phyloP scores from a whole-genome alignment of 2,888 invertebrate genomes.

The Slavum lentiscoides region DNA sequence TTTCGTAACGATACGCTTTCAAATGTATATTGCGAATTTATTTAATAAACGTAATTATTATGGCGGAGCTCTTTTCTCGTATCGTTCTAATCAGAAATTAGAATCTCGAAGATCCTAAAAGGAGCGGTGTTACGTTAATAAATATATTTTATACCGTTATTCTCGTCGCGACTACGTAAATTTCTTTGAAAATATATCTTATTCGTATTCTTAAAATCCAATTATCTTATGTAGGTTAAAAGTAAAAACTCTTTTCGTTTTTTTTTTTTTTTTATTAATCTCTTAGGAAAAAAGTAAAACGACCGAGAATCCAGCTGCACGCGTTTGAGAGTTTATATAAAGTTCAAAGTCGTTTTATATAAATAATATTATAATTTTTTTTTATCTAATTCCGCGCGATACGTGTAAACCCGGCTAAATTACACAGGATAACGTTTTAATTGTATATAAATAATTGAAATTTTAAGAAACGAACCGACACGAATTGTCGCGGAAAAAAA shows the following conservation, averaged over 20 bases:
- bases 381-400: not conserved
- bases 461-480: not conserved
- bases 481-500: not conserved
- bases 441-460: no score
- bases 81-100: not conserved
- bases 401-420: not conserved
- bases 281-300: not conserved
- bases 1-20: no score
- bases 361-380: constrained; percentile 6
- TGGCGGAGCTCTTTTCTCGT: not conserved
- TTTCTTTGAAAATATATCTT: not conserved
- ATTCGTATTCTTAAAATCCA: not conserved
- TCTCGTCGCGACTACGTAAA: not conserved
- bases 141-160: not conserved
- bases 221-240: constrained; percentile 1
- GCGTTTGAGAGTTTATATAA: not conserved
- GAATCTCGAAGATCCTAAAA: not conserved
- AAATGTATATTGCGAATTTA: no score
- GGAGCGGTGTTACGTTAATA: not conserved
- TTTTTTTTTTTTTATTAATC: not conserved
- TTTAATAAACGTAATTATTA: not conserved
- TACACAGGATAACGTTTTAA: no score
- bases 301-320: not conserved
- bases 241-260: not conserved
- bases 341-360: not conserved